These are phyloP conservation scores for Pteropus rufus DNA, from an alignment of 2,797 vertebrate genomes.

Conservation along the genomic window DNA sequence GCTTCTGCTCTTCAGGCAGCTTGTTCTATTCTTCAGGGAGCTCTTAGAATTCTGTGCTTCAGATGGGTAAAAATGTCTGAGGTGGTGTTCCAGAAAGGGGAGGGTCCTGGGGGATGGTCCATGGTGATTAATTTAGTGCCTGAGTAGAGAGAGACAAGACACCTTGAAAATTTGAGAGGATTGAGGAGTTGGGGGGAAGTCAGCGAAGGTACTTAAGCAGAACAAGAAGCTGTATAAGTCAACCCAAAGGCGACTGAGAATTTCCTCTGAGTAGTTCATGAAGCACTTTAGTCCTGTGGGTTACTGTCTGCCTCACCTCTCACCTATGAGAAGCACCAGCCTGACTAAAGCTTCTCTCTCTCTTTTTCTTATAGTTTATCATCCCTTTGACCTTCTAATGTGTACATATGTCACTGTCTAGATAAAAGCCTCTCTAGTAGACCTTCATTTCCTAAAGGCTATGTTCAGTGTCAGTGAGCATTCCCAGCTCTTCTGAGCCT, in stretches of 20 bases:
- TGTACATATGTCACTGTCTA: neutral
- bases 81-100: neutral
- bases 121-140: neutral
- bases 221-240: neutral
- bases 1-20: neutral
- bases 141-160: neutral
- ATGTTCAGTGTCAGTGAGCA: fast-evolving
- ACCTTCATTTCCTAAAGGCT: neutral
- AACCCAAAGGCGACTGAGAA: neutral
- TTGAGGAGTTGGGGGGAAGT: neutral
- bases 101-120: neutral
- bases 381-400: neutral
- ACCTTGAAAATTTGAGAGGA: neutral
- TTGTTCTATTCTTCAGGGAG: neutral
- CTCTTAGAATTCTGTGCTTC: neutral
- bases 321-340: neutral
- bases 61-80: neutral
- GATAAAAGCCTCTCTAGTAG: neutral
- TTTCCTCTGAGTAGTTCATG: neutral
- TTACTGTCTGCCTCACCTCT: neutral
- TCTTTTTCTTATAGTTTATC: neutral
- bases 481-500: neutral
- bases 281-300: neutral
- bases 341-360: neutral
- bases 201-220: neutral